These are phyloP conservation scores for Crocidura indochinensis DNA, from an alignment of 2,797 vertebrate genomes.

Conservation along the genomic window DNA sequence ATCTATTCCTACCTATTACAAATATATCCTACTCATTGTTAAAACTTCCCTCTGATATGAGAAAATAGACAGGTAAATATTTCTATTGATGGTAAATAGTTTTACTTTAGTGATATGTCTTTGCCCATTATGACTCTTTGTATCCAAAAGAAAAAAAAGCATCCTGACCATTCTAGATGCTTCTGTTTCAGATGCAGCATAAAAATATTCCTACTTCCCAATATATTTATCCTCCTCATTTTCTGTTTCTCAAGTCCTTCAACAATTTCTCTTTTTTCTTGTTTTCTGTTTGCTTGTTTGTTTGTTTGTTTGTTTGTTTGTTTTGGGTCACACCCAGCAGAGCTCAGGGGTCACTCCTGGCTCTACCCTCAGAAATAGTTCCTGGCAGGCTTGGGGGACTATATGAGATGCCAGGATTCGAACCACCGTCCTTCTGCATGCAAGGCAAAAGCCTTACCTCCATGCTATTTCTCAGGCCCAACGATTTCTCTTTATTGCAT, in stretches of 20 bases:
- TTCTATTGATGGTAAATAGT: conserved; percentile 16
- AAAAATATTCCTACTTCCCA: background rate
- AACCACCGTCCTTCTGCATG: too few species aligned
- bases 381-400: too few species aligned
- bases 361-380: too few species aligned
- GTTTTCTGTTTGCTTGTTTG: too few species aligned
- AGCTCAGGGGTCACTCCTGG: too few species aligned
- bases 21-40: conserved; percentile 38
- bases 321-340: too few species aligned
- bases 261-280: background rate
- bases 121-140: conserved; percentile 2
- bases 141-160: conserved; percentile 20
- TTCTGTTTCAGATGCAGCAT: conserved; percentile 47
- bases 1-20: background rate
- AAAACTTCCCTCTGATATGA: conserved; percentile 52
- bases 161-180: background rate
- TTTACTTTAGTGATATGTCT: background rate
- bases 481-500: background rate
- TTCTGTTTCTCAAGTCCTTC: too few species aligned
- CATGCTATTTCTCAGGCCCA: too few species aligned
- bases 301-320: too few species aligned
- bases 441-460: too few species aligned
- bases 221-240: background rate
- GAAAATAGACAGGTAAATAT: background rate
- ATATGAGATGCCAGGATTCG: too few species aligned